phyloP scores from a whole-genome alignment of 2,888 invertebrate species.

The Drosophila suboccidentalis region DNA sequence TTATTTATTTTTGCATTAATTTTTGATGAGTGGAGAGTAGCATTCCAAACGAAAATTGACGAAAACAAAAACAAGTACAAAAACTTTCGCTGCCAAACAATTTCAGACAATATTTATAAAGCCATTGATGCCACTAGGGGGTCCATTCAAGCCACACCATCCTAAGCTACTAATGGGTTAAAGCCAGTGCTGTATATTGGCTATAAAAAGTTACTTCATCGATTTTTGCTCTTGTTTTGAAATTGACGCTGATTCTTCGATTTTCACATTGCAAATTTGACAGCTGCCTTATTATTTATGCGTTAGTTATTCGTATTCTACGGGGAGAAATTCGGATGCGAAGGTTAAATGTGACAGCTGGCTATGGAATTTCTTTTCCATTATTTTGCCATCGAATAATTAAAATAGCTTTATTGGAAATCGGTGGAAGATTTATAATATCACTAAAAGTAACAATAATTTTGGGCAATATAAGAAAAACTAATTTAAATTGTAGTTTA shows the following conservation, averaged over 20 bases:
- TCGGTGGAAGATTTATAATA: neutral
- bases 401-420: slow-evolving; percentile 26
- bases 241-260: slow-evolving; percentile 44
- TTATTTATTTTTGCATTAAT: slow-evolving; percentile 83
- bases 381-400: slow-evolving; percentile 37
- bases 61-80: slow-evolving; percentile 38
- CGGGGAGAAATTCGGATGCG: neutral
- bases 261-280: slow-evolving; percentile 44
- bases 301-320: slow-evolving; percentile 51
- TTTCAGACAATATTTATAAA: slow-evolving; percentile 56
- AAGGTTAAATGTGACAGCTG: slow-evolving; percentile 48
- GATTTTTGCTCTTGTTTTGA: slow-evolving; percentile 65
- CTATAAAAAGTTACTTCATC: slow-evolving; percentile 50
- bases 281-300: slow-evolving; percentile 76
- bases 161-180: slow-evolving; percentile 58
- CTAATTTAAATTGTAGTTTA: slow-evolving; percentile 23
- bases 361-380: slow-evolving; percentile 21
- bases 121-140: slow-evolving; percentile 39
- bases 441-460: neutral
- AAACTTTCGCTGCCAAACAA: slow-evolving; percentile 39
- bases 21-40: slow-evolving; percentile 68
- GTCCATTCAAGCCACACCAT: neutral
- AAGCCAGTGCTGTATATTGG: slow-evolving; percentile 26
- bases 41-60: slow-evolving; percentile 42
- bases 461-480: neutral